phyloP scores from a whole-genome alignment of 2,113 vertebrate species.

The Cyprinodon tularosa region DNA sequence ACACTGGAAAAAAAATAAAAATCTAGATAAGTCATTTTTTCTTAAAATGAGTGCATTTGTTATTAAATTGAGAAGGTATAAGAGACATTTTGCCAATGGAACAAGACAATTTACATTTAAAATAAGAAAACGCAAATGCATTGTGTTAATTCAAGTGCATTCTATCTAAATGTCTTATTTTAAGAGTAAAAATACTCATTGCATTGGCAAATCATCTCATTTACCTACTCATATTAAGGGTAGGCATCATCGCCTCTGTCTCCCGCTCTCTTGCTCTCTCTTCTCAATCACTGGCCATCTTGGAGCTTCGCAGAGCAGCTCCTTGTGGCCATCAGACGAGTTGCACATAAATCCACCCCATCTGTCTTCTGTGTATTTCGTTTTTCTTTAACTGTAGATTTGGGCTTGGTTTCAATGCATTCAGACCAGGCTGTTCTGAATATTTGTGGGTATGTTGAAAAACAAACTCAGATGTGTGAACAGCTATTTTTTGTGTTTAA shows the following conservation, averaged over 20 bases:
- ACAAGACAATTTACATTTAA: no score
- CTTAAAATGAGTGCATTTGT: no score
- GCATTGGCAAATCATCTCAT: no score
- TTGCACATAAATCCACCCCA: conserved; percentile 33
- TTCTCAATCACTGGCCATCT: conserved; percentile 70
- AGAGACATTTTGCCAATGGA: no score
- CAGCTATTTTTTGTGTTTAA: conserved; percentile 26
- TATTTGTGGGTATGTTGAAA: conserved; percentile 34
- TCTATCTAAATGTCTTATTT: no score
- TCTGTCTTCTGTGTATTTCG: conserved; percentile 72
- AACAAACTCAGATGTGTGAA: conserved; percentile 23
- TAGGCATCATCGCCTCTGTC: conserved; percentile 33
- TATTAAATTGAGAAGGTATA: no score
- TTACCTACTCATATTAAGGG: no score
- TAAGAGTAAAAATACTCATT: no score
- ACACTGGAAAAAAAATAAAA: no score
- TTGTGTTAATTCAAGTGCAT: no score
- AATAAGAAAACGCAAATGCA: no score
- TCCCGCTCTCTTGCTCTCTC: conserved; percentile 40
- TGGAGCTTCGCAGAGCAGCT: conserved; percentile 74
- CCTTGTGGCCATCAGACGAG: conserved; percentile 62
- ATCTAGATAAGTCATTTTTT: no score
- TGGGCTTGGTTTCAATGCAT: conserved; percentile 35
- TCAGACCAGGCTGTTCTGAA: conserved; percentile 34
- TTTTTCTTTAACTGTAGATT: conserved; percentile 40